Conservation (phyloP, 1,140 invertebrate genomes). For the Drosophila lacertosa region DNA sequence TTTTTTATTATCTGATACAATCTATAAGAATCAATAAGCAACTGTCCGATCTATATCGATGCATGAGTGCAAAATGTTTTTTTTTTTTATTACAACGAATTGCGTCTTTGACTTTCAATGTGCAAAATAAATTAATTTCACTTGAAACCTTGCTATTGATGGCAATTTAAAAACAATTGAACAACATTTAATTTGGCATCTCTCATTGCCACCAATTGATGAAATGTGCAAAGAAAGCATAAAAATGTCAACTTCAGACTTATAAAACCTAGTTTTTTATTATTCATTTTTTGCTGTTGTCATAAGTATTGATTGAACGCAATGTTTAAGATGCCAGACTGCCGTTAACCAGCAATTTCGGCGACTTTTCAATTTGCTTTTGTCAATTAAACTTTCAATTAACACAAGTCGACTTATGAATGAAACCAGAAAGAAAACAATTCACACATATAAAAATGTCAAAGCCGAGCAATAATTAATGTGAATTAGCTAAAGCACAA, state of each 20-base stretch:
- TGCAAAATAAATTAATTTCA: slow-evolving; percentile 82
- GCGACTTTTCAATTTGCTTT: slow-evolving; percentile 45
- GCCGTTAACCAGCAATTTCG: slow-evolving; percentile 34
- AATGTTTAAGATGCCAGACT: slow-evolving; percentile 17
- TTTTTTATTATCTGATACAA: slow-evolving; percentile 10
- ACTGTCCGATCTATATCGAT: slow-evolving; percentile 29
- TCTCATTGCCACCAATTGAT: slow-evolving; percentile 68
- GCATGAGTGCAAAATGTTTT: slow-evolving; percentile 9
- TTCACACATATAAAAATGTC: slow-evolving; percentile 24
- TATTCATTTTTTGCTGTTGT: not conserved
- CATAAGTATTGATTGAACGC: slow-evolving; percentile 40
- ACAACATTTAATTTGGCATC: slow-evolving; percentile 63
- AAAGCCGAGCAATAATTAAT: slow-evolving; percentile 37
- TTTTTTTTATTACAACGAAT: slow-evolving; percentile 55
- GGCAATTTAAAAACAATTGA: slow-evolving; percentile 81
- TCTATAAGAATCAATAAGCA: slow-evolving; percentile 34
- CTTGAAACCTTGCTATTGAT: slow-evolving; percentile 77
- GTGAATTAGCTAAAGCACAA: slow-evolving; percentile 23
- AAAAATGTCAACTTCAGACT: slow-evolving; percentile 28
- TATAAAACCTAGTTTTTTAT: slow-evolving; percentile 21
- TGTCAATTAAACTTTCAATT: slow-evolving; percentile 61
- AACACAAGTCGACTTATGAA: slow-evolving; percentile 47
- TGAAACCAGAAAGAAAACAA: slow-evolving; percentile 28
- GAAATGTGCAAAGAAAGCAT: slow-evolving; percentile 47
- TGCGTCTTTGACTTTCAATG: slow-evolving; percentile 74